Conservation (phyloP, 1,140 invertebrate genomes). For the Listronotus oregonensis region DNA sequence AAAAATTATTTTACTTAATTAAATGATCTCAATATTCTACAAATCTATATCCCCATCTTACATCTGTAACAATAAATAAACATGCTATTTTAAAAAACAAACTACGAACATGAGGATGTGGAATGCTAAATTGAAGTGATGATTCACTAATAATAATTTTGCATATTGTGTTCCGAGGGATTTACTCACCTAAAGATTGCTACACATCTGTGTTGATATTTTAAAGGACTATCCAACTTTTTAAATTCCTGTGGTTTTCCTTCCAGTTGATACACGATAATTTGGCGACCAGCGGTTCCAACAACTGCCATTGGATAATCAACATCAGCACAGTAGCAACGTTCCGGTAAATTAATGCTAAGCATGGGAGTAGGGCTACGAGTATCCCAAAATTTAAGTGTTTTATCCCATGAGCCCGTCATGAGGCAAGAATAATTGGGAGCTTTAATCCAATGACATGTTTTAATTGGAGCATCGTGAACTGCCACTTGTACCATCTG, state of each 20-base stretch:
- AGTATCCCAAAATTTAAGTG: slow-evolving; percentile 98
- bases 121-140: too few relatives aligned
- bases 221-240: slow-evolving; percentile 91
- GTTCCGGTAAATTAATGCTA: slow-evolving; percentile 87
- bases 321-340: slow-evolving; percentile 97
- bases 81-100: too few relatives aligned
- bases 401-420: slow-evolving; percentile 99
- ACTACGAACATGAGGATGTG: too few relatives aligned
- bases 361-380: slow-evolving; percentile 87
- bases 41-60: too few relatives aligned
- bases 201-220: slow-evolving; percentile 93
- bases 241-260: slow-evolving; percentile 92
- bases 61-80: too few relatives aligned
- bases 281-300: slow-evolving; percentile 85
- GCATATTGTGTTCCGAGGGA: neutral
- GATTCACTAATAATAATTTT: too few relatives aligned
- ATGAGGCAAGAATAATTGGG: slow-evolving; percentile 95
- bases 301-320: slow-evolving; percentile 98
- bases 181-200: slow-evolving; percentile 89
- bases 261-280: slow-evolving; percentile 95
- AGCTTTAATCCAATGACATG: slow-evolving; percentile 97
- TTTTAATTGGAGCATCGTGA: slow-evolving; percentile 96
- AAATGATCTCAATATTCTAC: too few relatives aligned
- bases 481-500: slow-evolving; percentile 92
- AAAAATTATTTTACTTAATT: too few relatives aligned